Evolutionary conservation across 2,888 invertebrate genomes (phyloP), one percentile per base, ranked within the genome.

Genomic region (Drosophila picticornis): DNA sequence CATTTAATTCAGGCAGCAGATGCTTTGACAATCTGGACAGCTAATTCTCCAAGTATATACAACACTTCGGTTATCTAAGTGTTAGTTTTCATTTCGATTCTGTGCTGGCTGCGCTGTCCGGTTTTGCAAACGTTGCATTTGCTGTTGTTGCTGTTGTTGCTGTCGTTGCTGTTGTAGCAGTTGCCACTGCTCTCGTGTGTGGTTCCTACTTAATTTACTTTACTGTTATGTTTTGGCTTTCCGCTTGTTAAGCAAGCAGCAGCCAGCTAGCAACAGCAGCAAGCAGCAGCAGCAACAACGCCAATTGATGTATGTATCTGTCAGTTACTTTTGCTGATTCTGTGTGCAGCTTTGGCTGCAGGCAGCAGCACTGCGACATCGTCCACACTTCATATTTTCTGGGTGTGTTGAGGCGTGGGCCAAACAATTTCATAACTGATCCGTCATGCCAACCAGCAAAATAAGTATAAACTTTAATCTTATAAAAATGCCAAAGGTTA

Each of bases 121-220:
- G 83, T 84, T 81, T 76, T 72, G 80, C 77, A 71, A 74, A 63
- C 77, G 72, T 70, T 88, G 85, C 88, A 85, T 64, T 77, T 74
- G 72, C 46, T 59, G 56, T 13, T 51, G 36, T 31, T 58, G 55
- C 11, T 46, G 40, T n/a, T 38, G 38, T n/a, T 38, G 43, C n/a
- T 43, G 22, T 6, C n/a, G n/a, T n/a, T n/a, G n/a, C n/a, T n/a
- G n/a, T 32, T 27, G 32, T 34, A 34, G 32, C 32, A 34, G 22
- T 29, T 57, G 66, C 29, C 61, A 75, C 48, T 75, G 75, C 53
- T 72, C 77, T 52, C 67, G 67, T 68, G 84, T 81, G 73, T 84
- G 76, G 88, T 81, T 88, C 76, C 75, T 81, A 84, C 82, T 84
- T 84, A 87, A 88, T 87, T 87, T 82, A 81, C 88, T 87, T 84